Evolutionary conservation across 2,113 vertebrate genomes (phyloP).

Genomic region (Chionis minor): DNA sequence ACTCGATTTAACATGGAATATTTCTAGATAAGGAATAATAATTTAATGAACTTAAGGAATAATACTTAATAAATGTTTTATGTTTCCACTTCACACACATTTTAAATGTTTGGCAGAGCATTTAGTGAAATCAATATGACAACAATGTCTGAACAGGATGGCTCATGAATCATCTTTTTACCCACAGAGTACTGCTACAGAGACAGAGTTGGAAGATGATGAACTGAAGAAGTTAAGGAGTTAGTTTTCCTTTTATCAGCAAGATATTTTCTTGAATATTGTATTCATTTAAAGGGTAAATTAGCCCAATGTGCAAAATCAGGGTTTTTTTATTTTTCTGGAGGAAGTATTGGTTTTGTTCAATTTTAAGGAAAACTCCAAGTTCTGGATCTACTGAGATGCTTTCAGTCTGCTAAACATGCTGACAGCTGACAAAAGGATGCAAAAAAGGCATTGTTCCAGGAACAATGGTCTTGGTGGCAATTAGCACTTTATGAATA

Average conservation of each 20-base stretch:
- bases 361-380: background rate
- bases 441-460: background rate
- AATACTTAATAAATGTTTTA: background rate
- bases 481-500: background rate
- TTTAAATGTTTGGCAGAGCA: background rate
- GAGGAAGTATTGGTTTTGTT: background rate
- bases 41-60: background rate
- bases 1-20: background rate
- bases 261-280: background rate
- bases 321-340: background rate
- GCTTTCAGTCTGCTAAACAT: background rate
- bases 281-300: background rate
- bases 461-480: background rate
- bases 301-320: background rate
- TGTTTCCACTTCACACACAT: background rate
- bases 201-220: background rate
- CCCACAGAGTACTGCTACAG: background rate
- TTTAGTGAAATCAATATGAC: background rate
- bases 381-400: background rate
- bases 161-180: background rate
- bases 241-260: background rate
- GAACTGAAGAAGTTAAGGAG: background rate
- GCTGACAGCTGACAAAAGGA: background rate
- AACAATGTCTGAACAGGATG: background rate
- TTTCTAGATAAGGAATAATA: background rate